Base-by-base conservation (phyloP, 2,888 invertebrate species). In the Ypsolopha scabrella region DNA sequence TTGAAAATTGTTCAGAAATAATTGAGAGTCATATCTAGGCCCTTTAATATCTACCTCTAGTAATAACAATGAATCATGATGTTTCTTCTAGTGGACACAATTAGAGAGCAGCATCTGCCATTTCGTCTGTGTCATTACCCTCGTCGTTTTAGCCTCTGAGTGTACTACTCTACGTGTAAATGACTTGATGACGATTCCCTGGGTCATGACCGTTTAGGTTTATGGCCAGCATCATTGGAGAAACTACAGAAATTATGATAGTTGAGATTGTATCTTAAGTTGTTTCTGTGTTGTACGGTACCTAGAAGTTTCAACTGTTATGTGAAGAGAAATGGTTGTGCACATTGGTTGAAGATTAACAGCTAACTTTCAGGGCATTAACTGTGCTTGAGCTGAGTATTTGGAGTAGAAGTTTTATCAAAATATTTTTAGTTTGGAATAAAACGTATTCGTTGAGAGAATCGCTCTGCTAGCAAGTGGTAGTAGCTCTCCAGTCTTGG, bases 101-200 rank as follows among this genome's bases (percentile, higher is more conserved):
- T 80, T 77, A 74, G 75, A 75, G 75, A 68, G 65, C 72, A 70
- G 67, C 83, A 83, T 78, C 81, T 82, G 80, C 71, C 75, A 47
- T 47, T 47, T 47, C 47, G 37, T 37, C 38, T 38, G 64, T 76
- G 83, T 83, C 85, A 79, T 85, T 85, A 83, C 71, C 76, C 82
- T 67, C 67, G 67, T 74, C 74, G 75, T 81, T 81, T 79, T 72
- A 77, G 79, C 79, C 74, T 75, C 80, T 83, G 85, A 85, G 80
- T 73, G 70, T 67, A 67, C 51, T 69, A 70, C 71, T 74, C 70
- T 81, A 37, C 47, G 47, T 47, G 47, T 47, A 46, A 75, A 81
- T 77, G 72, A 71, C 63, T 65, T 67, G 70, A 71, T 68, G 72
- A 68, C 72, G 69, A 67, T 75, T 72, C 70, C 73, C 68, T 68